Conservation (phyloP, 2,888 invertebrate species). For the Calliopum simillimum region DNA sequence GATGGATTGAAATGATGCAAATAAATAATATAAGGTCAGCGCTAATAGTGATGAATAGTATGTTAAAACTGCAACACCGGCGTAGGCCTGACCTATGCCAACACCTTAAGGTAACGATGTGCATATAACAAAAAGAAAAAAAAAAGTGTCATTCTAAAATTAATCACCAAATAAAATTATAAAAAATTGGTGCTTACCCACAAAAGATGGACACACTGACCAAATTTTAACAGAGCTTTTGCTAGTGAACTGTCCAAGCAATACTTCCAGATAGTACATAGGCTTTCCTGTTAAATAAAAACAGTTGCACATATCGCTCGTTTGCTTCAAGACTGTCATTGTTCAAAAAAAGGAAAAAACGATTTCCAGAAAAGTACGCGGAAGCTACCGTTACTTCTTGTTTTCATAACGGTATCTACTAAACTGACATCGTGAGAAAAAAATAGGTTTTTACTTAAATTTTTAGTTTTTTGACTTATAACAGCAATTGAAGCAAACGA, state of each 20-base stretch:
- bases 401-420: too few species aligned
- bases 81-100: slow-evolving; percentile 75
- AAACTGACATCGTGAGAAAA: too few species aligned
- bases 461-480: too few species aligned
- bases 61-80: slow-evolving; percentile 75
- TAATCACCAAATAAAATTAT: too few species aligned
- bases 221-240: slow-evolving; percentile 9
- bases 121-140: slow-evolving; percentile 27
- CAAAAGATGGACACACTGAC: slow-evolving; percentile 2
- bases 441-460: too few species aligned
- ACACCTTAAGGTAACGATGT: slow-evolving; percentile 68
- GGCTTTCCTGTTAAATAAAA: background rate
- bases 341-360: too few species aligned
- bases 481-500: too few species aligned
- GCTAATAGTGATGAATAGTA: slow-evolving; percentile 83
- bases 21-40: slow-evolving; percentile 78
- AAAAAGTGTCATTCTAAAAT: background rate
- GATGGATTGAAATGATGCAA: slow-evolving; percentile 75
- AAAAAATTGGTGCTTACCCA: background rate
- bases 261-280: background rate
- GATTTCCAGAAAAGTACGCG: too few species aligned
- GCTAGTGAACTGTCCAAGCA: background rate
- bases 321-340: too few species aligned
- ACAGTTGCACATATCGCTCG: too few species aligned
- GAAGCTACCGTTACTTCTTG: too few species aligned